These are phyloP conservation scores for Xanthorhoe spadicearia DNA, from an alignment of 2,888 invertebrate species.

Conservation along the genomic window DNA sequence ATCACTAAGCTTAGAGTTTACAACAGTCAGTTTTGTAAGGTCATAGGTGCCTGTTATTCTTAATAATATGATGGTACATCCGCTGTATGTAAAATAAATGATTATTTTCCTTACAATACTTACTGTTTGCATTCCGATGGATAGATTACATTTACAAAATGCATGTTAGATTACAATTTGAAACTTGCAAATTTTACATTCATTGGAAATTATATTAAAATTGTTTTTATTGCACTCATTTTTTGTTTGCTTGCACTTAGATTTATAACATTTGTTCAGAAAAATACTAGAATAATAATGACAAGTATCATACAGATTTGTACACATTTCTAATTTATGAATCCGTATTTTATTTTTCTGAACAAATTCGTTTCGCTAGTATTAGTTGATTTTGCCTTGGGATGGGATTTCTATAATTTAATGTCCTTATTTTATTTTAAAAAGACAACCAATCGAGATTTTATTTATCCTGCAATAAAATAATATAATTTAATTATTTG, in stretches of 20 bases:
- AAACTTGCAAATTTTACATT: not conserved
- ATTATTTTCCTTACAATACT: not conserved
- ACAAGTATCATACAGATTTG: not conserved
- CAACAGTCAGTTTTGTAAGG: too few species aligned
- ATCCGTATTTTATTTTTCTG: conserved; percentile 15
- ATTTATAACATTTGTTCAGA: conserved; percentile 27
- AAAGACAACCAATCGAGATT: conserved; percentile 65
- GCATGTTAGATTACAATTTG: not conserved
- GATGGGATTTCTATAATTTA: conserved; percentile 43
- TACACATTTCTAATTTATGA: not conserved
- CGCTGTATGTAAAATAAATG: not conserved
- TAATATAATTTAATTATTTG: conserved; percentile 26
- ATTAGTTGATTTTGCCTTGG: conserved; percentile 43
- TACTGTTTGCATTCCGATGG: conserved; percentile 11
- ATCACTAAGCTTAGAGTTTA: too few species aligned
- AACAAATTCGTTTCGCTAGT: conserved; percentile 39
- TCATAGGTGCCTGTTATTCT: too few species aligned
- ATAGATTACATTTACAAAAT: not conserved
- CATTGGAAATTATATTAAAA: conserved; percentile 2
- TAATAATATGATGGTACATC: too few species aligned
- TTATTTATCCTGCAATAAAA: conserved; percentile 54
- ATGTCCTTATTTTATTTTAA: conserved; percentile 27
- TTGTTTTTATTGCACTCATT: conserved; percentile 15
- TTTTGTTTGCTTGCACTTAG: conserved; percentile 36
- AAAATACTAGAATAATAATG: conserved; percentile 5